Evolutionary conservation across 2,113 vertebrate species (phyloP).

Genomic region (Candoia aspera): DNA sequence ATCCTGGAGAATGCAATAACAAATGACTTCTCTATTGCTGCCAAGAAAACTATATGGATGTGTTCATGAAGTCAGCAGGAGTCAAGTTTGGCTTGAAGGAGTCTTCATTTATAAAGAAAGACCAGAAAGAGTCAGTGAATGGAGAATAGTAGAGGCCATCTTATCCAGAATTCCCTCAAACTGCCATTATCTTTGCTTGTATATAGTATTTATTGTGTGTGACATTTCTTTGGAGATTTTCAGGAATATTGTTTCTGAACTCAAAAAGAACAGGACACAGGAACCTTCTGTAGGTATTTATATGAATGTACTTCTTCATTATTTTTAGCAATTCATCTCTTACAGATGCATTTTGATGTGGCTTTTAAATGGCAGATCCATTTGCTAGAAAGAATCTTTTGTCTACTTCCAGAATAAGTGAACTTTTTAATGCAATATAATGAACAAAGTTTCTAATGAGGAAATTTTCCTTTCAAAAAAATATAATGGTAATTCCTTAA

Average conservation of each 20-base stretch:
- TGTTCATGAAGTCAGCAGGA: background rate
- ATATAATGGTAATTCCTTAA: conserved; percentile 24
- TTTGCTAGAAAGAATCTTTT: background rate
- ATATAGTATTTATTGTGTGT: background rate
- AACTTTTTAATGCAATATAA: background rate
- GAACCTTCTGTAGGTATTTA: background rate
- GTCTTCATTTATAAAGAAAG: background rate
- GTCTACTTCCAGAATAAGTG: background rate
- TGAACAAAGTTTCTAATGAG: conserved; percentile 7
- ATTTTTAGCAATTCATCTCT: background rate
- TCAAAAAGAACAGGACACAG: background rate
- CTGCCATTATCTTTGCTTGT: background rate
- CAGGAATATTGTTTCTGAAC: background rate
- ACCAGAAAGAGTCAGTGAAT: background rate
- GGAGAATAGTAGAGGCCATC: background rate
- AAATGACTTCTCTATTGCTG: background rate
- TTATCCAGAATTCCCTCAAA: background rate
- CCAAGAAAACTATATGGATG: too few relatives aligned
- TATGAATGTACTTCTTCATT: background rate
- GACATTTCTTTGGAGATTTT: background rate
- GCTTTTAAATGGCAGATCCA: background rate
- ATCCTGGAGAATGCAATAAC: background rate
- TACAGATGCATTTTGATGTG: background rate
- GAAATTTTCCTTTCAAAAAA: background rate
- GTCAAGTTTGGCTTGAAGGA: background rate